Evolutionary conservation across 2,888 invertebrate species (phyloP).

Genomic region (Epirrhoe tristata): DNA sequence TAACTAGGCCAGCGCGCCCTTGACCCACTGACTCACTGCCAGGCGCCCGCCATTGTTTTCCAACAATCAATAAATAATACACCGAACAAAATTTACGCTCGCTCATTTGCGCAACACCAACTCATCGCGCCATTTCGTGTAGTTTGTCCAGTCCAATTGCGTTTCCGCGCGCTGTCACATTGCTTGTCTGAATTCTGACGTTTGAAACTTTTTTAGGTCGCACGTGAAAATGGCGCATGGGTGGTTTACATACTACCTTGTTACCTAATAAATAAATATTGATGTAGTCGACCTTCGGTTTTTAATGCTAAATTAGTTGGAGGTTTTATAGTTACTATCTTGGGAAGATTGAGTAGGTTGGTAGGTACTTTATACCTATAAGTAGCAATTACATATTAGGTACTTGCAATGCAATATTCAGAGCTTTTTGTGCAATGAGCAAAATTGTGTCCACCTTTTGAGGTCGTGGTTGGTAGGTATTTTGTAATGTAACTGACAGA

Average conservation of each 20-base stretch:
- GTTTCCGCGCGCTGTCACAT: slow-evolving; percentile 64
- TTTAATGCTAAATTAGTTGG: slow-evolving; percentile 60
- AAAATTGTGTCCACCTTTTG: not conserved
- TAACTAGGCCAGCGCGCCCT: slow-evolving; percentile 81
- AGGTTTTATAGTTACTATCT: slow-evolving; percentile 50
- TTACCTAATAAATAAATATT: slow-evolving; percentile 62
- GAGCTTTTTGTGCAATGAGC: not conserved
- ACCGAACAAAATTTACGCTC: slow-evolving; percentile 73
- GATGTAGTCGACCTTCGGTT: slow-evolving; percentile 64
- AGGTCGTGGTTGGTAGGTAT: too few relatives aligned
- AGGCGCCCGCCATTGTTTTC: slow-evolving; percentile 82
- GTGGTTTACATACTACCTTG: slow-evolving; percentile 47
- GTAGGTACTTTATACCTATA: not conserved
- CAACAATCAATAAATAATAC: slow-evolving; percentile 85
- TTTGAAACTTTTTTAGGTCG: slow-evolving; percentile 60
- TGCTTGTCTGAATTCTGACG: slow-evolving; percentile 43
- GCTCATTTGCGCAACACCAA: slow-evolving; percentile 74
- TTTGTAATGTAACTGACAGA: too few relatives aligned
- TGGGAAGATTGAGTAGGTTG: slow-evolving; percentile 32
- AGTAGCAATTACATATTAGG: too few relatives aligned
- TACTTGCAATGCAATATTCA: not conserved
- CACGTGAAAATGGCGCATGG: slow-evolving; percentile 46
- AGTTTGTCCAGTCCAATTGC: slow-evolving; percentile 54
- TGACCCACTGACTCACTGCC: slow-evolving; percentile 85
- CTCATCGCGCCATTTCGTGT: slow-evolving; percentile 65